These are phyloP conservation scores for Alces alces DNA, from an alignment of 2,113 vertebrate genomes.

Conservation along the genomic window DNA sequence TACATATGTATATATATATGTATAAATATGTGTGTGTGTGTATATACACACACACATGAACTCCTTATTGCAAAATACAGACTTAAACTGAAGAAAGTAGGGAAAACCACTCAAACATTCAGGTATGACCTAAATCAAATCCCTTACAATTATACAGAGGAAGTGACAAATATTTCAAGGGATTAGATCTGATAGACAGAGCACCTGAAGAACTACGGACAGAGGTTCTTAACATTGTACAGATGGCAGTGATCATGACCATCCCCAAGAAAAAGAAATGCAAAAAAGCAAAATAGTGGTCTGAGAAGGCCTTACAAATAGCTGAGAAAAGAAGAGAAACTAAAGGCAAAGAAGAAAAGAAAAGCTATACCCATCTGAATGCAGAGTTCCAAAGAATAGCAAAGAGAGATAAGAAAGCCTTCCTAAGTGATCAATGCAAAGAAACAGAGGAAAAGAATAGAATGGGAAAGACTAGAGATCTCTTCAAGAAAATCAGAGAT, in stretches of 20 bases:
- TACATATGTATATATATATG: neutral
- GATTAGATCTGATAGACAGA: neutral
- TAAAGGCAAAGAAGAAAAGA: neutral
- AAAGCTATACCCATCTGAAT: neutral
- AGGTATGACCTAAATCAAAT: neutral
- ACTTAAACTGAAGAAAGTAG: neutral
- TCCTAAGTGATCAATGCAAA: neutral
- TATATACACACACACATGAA: neutral
- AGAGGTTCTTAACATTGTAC: neutral
- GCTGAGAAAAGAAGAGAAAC: neutral
- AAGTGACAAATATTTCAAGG: neutral
- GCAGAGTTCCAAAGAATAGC: neutral
- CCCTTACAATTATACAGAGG: neutral
- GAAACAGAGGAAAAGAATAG: neutral
- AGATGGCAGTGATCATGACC: neutral
- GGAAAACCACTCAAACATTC: neutral
- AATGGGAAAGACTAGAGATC: neutral
- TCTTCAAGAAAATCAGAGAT: neutral
- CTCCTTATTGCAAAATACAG: neutral
- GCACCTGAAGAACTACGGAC: neutral
- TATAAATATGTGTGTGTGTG: fast-evolving
- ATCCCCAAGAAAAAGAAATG: neutral
- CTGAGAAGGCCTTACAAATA: neutral
- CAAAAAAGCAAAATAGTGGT: neutral
- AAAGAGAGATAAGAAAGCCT: neutral